Evolutionary conservation across 35 echinoderm and acorn worm species (phyloP).

Genomic region (Heliocidaris erythrogramma): DNA sequence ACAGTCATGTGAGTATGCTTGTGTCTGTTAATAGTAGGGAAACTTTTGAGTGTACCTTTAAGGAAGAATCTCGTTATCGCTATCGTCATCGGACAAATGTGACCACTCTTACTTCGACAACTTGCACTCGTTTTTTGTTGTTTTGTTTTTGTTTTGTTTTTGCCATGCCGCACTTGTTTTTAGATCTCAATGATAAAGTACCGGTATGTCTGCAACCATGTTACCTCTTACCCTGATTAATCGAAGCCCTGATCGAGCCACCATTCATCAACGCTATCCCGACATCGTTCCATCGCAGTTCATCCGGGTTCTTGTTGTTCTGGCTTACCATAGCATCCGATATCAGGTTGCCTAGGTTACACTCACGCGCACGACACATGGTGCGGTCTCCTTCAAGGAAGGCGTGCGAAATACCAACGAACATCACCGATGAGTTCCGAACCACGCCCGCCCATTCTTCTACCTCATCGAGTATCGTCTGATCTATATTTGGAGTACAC

Average conservation of each 20-base stretch:
- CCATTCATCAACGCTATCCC: constrained; percentile 77
- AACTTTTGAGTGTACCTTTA: too few species aligned
- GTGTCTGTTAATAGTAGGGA: too few species aligned
- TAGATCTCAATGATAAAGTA: neutral
- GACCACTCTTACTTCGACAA: too few species aligned
- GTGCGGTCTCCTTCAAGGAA: constrained; percentile 49
- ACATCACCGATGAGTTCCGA: constrained; percentile 20
- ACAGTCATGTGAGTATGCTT: too few species aligned
- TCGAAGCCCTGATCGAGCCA: constrained; percentile 74
- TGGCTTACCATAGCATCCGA: constrained; percentile 68
- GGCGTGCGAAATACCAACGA: constrained; percentile 68
- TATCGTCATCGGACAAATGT: too few species aligned
- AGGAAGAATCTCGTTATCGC: too few species aligned
- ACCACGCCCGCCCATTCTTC: constrained; percentile 49
- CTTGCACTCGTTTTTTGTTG: too few species aligned
- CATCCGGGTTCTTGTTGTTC: constrained; percentile 53
- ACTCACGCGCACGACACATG: constrained; percentile 62
- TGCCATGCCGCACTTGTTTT: too few species aligned
- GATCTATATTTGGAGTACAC: constrained; percentile 33
- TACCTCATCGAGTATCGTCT: constrained; percentile 50
- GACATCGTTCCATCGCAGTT: constrained; percentile 84
- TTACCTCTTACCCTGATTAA: constrained; percentile 50
- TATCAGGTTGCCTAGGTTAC: constrained; percentile 81
- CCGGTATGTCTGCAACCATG: neutral
- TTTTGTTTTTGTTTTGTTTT: too few species aligned